Base-by-base conservation (phyloP, 2,113 vertebrate species). In the Plecotus auritus region DNA sequence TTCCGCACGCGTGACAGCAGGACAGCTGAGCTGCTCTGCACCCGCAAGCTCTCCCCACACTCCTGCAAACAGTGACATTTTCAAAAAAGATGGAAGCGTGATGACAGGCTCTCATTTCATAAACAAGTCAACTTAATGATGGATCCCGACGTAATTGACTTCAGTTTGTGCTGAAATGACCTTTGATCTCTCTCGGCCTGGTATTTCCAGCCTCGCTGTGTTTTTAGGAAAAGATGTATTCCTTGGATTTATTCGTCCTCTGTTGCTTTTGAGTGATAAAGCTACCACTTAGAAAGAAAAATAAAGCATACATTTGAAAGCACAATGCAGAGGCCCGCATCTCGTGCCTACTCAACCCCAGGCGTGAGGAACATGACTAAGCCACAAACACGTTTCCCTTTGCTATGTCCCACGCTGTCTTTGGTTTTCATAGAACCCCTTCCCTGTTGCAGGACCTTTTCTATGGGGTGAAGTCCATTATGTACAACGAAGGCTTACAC, bases 181-280 rank as follows among this genome's bases (percentile, higher is more conserved):
- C 91, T 97, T 95, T 95, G 96, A 72, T 94, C 69, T 61, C 66
- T 83, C 80, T 78, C 73, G 78, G 32, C 40, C 42, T 92, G 77
- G 28, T 49, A 85, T 89, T 92, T 96, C 37, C 35, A 88, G 26
- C 26, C 64, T 70, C 23, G 0, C 18, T 76, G 9, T 91, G 42
- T 69, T 47, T 85, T 92, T 56, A 40, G 32, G 59, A 26, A 20
- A 7, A 66, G 77, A 67, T 61, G 9, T 32, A 4, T 66, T 74
- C 14, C 28, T 49, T 95, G 78, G 73, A 92, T 85, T 74, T 37
- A 85, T 76, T 73, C 9, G 22, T 80, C 91, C 91, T 88, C 22
- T 73, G n/a, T 85, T 77, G 51, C 28, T 76, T 97, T 96, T 76
- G 45, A 76, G 84, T 89, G 49, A 32, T 32, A 70, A 81, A 85